Evolutionary conservation across 2,797 vertebrate species (phyloP), one percentile per base, ranked within the genome.

Genomic region (Monodelphis domestica): DNA sequence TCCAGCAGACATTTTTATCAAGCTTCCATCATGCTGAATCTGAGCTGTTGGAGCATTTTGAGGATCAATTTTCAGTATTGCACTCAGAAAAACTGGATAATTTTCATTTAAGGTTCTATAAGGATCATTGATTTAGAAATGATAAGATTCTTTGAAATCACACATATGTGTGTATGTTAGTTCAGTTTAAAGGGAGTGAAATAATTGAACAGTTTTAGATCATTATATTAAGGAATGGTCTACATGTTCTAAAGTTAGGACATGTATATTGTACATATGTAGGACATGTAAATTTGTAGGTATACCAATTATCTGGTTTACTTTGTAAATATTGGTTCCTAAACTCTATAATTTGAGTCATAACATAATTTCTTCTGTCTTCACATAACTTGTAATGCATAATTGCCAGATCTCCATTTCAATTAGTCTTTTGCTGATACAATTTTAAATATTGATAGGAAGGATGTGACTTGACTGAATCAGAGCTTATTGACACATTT

Each of bases 161-260:
- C 29, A 33, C 4, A 45, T 57, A 63, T 45, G 12, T 78, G 3
- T 78, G 70, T 45, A 9, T 26, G 21, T 78, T 24, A 63, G 91
- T 33, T 94, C 14, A 53, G n/a, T 53, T 90, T 57, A 57, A 92
- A 92, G 70, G 53, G 12, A 54, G 45, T 38, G 87, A 87, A 78
- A 94, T 21, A 96, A 57, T 54, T 95, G 54, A 63, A 95, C 29
- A 96, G 53, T 54, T 96, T 94, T 91, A 95, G 92, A n/a, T 96
- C 26, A 87, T 95, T 92, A 54, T 0, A 54, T 50, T 84, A 87
- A 9, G 24, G 70, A 94, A 92, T 93, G 51, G 21, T 70, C 52
- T 93, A 87, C n/a, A 33, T 51, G 84, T n/a, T 57, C 93, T 91
- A 91, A 90, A 78, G 11, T 88, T 95, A 94, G 52, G n/a, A n/a